Percentiles rank a stretch among this genome's conserved stretches.
phyloP scores from a whole-genome alignment of 2,797 vertebrate genomes.

The Sphenodon punctatus region DNA sequence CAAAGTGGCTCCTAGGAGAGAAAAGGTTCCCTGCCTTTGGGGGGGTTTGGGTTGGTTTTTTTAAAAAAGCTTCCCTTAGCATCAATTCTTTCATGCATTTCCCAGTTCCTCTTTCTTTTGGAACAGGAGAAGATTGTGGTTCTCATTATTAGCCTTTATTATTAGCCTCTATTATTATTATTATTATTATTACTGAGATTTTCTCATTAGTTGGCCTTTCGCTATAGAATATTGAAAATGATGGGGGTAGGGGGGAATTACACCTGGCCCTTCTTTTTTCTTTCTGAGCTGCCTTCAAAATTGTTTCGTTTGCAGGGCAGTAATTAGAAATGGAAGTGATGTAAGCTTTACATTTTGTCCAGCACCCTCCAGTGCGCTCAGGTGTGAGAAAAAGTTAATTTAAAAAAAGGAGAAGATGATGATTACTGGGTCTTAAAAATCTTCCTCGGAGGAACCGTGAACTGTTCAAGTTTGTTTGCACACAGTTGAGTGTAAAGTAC shows the following conservation, averaged over 20 bases:
- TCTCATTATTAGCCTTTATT: constrained; percentile 65
- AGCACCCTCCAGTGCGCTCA: constrained; percentile 31
- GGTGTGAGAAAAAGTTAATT: constrained; percentile 41
- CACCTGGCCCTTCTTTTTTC: constrained; percentile 53
- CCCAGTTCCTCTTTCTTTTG: constrained; percentile 6
- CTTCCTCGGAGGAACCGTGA: constrained; percentile 38
- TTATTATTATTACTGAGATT: too few relatives aligned
- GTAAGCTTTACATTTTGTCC: constrained; percentile 28
- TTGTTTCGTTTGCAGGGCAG: background rate
- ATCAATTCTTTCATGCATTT: constrained; percentile 43
- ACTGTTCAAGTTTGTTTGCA: constrained; percentile 63
- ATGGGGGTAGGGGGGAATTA: constrained; percentile 59
- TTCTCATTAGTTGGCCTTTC: constrained; percentile 68
- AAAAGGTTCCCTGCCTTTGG: too few relatives aligned
- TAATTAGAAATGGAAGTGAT: background rate
- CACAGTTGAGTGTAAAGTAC: constrained; percentile 45
- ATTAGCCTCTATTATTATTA: too few relatives aligned
- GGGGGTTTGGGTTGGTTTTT: too few relatives aligned
- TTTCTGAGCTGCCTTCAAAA: constrained; percentile 11
- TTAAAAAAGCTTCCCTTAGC: constrained; percentile 42
- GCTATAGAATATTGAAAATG: constrained; percentile 61
- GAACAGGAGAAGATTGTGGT: constrained; percentile 55
- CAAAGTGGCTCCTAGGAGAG: too few relatives aligned
- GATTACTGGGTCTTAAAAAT: constrained; percentile 45
- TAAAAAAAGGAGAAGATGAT: constrained; percentile 10